phyloP scores from a whole-genome alignment of 2,888 invertebrate genomes.

The Biston stratarius region DNA sequence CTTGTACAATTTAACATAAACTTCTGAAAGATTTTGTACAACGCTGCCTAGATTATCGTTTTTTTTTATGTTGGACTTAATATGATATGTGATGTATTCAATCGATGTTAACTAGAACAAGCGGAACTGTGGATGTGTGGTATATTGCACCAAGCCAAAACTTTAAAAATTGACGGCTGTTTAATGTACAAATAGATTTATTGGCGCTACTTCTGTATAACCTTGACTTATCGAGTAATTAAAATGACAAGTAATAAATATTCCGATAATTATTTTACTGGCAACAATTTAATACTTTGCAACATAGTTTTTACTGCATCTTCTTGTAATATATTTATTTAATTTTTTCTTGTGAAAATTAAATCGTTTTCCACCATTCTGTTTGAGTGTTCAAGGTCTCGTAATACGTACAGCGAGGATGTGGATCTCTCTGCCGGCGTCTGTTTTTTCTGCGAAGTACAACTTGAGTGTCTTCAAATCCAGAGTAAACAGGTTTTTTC shows the following conservation, averaged over 20 bases:
- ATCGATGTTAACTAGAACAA: conserved; percentile 7
- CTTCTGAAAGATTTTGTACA: conserved; percentile 29
- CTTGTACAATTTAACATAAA: neutral
- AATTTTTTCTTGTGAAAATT: no score
- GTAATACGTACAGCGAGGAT: no score
- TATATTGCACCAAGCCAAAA: no score
- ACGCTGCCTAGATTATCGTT: conserved; percentile 23
- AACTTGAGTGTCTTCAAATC: no score
- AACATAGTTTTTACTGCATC: neutral
- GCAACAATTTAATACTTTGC: neutral
- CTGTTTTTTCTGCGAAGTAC: no score
- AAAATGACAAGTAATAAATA: neutral
- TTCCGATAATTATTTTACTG: neutral
- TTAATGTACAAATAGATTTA: neutral
- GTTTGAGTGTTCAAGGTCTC: no score
- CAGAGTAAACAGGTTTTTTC: no score
- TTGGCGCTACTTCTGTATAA: neutral
- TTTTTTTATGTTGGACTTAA: conserved; percentile 33
- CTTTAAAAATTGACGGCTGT: no score
- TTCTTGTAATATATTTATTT: neutral
- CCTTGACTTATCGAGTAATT: neutral
- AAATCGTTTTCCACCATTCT: no score
- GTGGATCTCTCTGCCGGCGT: no score
- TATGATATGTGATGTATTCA: conserved; percentile 20
- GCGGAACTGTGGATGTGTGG: neutral